Base-by-base conservation (phyloP, 2,888 invertebrate genomes). In the Harpalus rufipes region DNA sequence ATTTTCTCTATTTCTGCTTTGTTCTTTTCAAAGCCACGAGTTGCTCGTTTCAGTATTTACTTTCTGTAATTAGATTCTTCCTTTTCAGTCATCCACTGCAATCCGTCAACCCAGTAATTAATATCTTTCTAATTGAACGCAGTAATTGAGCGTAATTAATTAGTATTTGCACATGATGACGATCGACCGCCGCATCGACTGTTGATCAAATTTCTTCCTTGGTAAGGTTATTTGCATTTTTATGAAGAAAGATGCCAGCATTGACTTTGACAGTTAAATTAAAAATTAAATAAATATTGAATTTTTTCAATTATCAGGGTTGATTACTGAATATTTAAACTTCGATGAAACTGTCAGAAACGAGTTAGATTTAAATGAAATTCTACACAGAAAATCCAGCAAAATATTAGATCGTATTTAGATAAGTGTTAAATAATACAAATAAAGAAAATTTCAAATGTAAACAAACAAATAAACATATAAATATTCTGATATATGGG, bases 71-170 rank as follows among this genome's bases (percentile, higher is more conserved):
- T 68, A 68, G 32, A 39, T 68, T 68, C 68, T 68, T 68, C 32
- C 39, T 68, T 32, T 68, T 39, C 68, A 68, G 18, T 63, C 21
- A 25, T 10, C 68, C 7, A 3, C 41, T 68, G 68, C 25, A 68
- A 68, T 68, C 51, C 51, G 51, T 74, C 74, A 74, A 6, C 12
- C 21, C 41, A 21, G 56, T 74, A 74, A 74, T 74, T 74, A 74
- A 74, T 74, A 44, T 74, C 74, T 74, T 74, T 74, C 74, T 74
- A 74, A 74, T 74, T 74, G 51, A 51, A 18, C 51, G 51, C 74
- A 51, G 51, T 74, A 74, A 74, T 74, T 74, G 74, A 74, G 51
- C 44, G 74, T 74, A 74, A 74, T 74, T 74, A 74, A 74, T 74
- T 74, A 74, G 51, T 74, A 74, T 74, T 51, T 74, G 51, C 56